Evolutionary conservation across 1,140 invertebrate genomes (phyloP).

Genomic region (Drosophila ficusphila): DNA sequence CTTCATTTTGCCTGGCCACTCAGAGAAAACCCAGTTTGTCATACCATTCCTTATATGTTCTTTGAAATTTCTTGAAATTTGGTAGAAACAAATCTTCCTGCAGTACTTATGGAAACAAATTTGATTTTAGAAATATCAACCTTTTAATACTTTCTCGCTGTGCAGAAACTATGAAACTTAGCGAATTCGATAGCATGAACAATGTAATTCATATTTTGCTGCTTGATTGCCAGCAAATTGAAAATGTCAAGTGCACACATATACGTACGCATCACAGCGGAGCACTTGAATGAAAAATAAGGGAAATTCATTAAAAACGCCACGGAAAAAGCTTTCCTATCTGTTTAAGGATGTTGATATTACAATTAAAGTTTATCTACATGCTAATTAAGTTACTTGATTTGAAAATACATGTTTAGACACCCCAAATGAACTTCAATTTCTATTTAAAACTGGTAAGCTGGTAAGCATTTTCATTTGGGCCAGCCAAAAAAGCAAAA

Average conservation of each 20-base stretch:
- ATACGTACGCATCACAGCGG: conserved; percentile 21
- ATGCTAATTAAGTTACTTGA: too few species aligned
- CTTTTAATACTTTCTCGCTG: conserved; percentile 1
- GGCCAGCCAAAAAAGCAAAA: conserved; percentile 9
- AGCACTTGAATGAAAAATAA: not conserved
- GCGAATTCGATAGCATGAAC: conserved; percentile 43
- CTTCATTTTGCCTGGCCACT: conserved; percentile 4
- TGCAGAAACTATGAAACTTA: conserved; percentile 3
- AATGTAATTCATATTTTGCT: conserved; percentile 72
- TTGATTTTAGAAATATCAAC: too few species aligned
- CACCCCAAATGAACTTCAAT: too few species aligned
- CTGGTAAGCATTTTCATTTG: too few species aligned
- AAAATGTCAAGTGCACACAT: conserved; percentile 72
- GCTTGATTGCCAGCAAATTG: conserved; percentile 75
- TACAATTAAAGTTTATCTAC: too few species aligned
- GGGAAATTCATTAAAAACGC: not conserved
- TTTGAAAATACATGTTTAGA: too few species aligned
- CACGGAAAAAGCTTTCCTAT: not conserved
- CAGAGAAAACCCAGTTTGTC: not conserved
- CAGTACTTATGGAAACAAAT: too few species aligned
- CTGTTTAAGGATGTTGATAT: not conserved
- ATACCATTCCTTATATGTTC: too few species aligned
- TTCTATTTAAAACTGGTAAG: not conserved
- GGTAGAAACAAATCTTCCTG: too few species aligned
- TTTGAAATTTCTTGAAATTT: too few species aligned